phyloP scores from a whole-genome alignment of 2,113 vertebrate species.

The Dipodomys merriami region DNA sequence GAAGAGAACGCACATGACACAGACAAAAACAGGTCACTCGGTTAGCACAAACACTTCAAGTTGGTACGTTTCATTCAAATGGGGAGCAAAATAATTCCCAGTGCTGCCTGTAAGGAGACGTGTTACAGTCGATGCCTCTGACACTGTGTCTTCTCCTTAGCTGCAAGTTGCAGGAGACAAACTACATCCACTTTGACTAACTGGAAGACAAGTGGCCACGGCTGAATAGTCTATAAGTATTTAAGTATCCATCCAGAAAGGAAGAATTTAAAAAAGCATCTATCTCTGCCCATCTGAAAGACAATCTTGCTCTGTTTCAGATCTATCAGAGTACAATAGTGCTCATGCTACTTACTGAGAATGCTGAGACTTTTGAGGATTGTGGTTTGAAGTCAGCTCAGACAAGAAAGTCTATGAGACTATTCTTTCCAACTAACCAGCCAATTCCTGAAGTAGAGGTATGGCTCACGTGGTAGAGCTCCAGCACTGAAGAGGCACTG shows the following conservation, averaged over 20 bases:
- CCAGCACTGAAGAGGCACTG: not conserved
- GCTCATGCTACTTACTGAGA: too few species aligned
- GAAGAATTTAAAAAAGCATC: not conserved
- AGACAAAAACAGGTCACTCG: conserved; percentile 36
- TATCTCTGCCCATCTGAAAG: not conserved
- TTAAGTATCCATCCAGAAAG: not conserved
- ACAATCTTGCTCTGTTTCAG: not conserved
- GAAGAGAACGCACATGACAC: not conserved
- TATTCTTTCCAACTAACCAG: too few species aligned
- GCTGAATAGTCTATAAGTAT: conserved; percentile 3
- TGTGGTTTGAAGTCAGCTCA: too few species aligned
- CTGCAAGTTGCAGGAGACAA: not conserved
- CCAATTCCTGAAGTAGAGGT: too few species aligned
- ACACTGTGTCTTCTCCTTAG: not conserved
- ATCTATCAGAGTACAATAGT: not conserved
- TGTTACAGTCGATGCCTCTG: not conserved
- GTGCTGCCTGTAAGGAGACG: not conserved
- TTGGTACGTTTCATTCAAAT: not conserved
- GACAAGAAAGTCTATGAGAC: too few species aligned
- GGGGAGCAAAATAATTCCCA: not conserved
- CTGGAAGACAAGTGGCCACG: not conserved
- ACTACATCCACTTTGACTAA: not conserved
- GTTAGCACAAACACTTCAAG: conserved; percentile 21
- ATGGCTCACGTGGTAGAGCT: too few species aligned
- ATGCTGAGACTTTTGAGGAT: too few species aligned